phyloP scores from a whole-genome alignment of 2,888 invertebrate species.

The Plagodis dolabraria region DNA sequence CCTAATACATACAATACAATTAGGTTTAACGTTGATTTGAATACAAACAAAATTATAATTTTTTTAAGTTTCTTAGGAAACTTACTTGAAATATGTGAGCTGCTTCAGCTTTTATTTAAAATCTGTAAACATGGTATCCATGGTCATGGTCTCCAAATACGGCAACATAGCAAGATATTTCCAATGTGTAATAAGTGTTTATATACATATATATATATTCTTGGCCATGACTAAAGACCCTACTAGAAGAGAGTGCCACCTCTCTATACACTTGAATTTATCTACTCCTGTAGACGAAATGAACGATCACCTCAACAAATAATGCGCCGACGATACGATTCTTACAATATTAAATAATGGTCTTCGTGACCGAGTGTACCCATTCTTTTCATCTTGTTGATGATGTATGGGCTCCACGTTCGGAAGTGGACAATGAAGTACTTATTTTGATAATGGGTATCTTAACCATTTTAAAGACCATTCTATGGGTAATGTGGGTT shows the following conservation, averaged over 20 bases:
- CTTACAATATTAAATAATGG: conserved; percentile 61
- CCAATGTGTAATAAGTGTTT: no score
- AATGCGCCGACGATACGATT: conserved; percentile 54
- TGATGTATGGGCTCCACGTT: conserved; percentile 48
- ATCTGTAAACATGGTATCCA: no score
- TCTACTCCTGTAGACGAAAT: conserved; percentile 52
- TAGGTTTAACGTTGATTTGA: no score
- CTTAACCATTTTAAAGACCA: conserved; percentile 29
- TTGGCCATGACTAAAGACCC: not conserved
- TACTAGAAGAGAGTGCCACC: not conserved
- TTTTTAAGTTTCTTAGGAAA: no score
- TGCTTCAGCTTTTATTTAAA: no score
- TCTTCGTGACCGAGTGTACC: conserved; percentile 55
- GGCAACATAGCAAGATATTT: no score
- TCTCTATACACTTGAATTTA: conserved; percentile 31
- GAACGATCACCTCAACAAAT: conserved; percentile 63
- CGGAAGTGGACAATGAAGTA: conserved; percentile 50
- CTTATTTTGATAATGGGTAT: conserved; percentile 41
- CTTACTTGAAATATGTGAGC: no score
- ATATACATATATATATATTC: no score
- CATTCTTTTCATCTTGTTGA: conserved; percentile 46
- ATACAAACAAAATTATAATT: no score
- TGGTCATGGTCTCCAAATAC: no score
- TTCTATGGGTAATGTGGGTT: conserved; percentile 23
- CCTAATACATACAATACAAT: no score